Conservation (phyloP, 30 jellyfish, hydroid and myxozoan genomes). For the Cassiopea xamachana region DNA sequence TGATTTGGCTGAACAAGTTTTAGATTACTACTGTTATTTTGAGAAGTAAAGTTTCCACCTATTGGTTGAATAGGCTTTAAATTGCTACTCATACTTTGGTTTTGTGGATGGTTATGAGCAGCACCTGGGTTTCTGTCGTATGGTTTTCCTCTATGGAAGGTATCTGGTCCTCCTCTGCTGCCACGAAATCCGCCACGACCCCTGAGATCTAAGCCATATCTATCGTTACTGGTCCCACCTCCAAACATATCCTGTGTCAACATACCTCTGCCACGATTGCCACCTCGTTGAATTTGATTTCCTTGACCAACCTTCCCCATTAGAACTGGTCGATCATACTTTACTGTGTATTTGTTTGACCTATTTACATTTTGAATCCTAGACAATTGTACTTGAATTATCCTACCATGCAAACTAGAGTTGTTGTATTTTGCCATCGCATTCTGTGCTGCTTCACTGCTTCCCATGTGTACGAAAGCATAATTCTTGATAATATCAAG, state of each 20-base stretch:
- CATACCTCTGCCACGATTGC: constrained; percentile 42
- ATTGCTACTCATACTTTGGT: constrained; percentile 20
- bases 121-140: constrained; percentile 48
- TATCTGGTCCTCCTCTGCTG: constrained; percentile 58
- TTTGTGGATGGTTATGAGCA: background rate
- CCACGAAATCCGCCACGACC: constrained; percentile 66
- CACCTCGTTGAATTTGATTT: constrained; percentile 28
- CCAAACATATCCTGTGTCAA: background rate
- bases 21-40: background rate
- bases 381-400: constrained; percentile 69
- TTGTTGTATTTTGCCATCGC: constrained; percentile 83
- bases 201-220: constrained; percentile 24
- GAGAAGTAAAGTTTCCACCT: background rate
- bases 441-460: constrained; percentile 74
- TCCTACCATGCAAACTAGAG: constrained; percentile 51
- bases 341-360: constrained; percentile 40
- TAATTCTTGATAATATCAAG: constrained; percentile 77
- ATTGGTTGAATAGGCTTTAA: constrained; percentile 52
- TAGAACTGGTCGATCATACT: constrained; percentile 43
- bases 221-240: background rate
- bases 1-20: background rate
- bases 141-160: constrained; percentile 59
- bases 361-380: constrained; percentile 62
- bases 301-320: constrained; percentile 44
- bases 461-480: constrained; percentile 89